Base-by-base conservation (phyloP, 2,113 vertebrate species). In the Lophura nycthemera region DNA sequence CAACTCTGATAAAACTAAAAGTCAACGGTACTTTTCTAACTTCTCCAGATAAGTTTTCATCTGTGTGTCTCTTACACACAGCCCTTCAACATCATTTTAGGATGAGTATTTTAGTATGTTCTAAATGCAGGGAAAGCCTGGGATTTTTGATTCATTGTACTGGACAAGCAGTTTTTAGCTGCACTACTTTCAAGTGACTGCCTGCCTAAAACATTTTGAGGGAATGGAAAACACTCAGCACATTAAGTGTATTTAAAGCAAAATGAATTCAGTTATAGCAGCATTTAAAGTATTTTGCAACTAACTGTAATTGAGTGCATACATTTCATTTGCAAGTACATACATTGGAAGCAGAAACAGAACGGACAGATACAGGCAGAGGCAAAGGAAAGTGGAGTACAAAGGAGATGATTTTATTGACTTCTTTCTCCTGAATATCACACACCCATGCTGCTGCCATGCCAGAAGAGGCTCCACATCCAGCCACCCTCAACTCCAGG, bases 91-190 rank as follows among this genome's bases (percentile, higher is more conserved):
- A 25, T 45, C 9, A 30, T 76, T 88, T 86, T 61, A n/a, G n/a
- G 54, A 78, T 74, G 27, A 73, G 24, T 70, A 57, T 66, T 85
- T 88, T 67, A 76, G 43, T 32, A 7, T 76, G 10, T 54, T 79
- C 22, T 63, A 85, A 85, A 54, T 76, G 38, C 73, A 52, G 64
- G n/a, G 70, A 78, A 79, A 19, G 21, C 36, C 60, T 76, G 25
- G 6, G 87, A 29, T 86, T 94, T 60, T 10, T 93, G 74, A 45
- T 36, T n/a, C 7, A 14, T 70, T 88, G 32, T 77, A 63, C 40
- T 20, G 83, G 80, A 87, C 86, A 74, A 57, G 66, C 54, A 79
- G 63, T 57, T 95, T 86, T 94, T 88, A 88, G 52, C 64, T 85
- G 34, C 27, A 10, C 30, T 63, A 3, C 48, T 76, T 96, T 89